Conservation (phyloP, 2,888 invertebrate species). For the Bombyx huttoni region DNA sequence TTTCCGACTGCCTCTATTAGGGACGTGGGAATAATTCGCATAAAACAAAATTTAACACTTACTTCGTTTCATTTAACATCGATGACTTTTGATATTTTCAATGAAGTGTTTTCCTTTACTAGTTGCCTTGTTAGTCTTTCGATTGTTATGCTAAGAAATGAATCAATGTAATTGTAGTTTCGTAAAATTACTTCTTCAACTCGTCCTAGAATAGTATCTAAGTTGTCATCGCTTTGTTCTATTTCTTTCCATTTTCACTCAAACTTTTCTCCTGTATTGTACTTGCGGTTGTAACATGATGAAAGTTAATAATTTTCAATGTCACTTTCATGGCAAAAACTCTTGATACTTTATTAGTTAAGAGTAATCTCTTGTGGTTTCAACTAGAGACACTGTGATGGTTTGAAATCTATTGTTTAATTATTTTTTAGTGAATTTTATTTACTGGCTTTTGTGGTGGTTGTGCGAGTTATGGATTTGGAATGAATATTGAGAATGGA, state of each 20-base stretch:
- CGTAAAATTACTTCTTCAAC: background rate
- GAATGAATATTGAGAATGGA: too few relatives aligned
- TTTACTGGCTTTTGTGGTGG: background rate
- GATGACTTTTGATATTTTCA: conserved; percentile 27
- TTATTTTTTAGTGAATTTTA: background rate
- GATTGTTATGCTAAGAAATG: conserved; percentile 9
- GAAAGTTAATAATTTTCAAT: conserved; percentile 24
- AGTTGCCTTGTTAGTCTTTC: conserved; percentile 13
- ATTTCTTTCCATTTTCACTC: conserved; percentile 23
- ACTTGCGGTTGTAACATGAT: conserved; percentile 24
- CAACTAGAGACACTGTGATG: background rate
- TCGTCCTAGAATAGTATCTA: background rate
- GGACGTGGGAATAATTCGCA: conserved; percentile 56
- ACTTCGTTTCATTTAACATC: conserved; percentile 42
- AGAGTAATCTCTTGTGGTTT: background rate
- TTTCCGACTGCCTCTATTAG: conserved; percentile 63
- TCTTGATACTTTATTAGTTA: background rate
- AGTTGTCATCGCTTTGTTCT: conserved; percentile 12
- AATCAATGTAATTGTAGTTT: conserved; percentile 12
- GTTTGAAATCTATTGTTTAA: background rate
- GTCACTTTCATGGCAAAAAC: conserved; percentile 8
- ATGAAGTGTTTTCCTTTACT: conserved; percentile 30
- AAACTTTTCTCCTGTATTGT: conserved; percentile 25
- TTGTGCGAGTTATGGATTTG: too few relatives aligned
- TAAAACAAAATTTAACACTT: conserved; percentile 26